Conservation (phyloP, 1,140 invertebrate genomes). For the Drosophila auraria region DNA sequence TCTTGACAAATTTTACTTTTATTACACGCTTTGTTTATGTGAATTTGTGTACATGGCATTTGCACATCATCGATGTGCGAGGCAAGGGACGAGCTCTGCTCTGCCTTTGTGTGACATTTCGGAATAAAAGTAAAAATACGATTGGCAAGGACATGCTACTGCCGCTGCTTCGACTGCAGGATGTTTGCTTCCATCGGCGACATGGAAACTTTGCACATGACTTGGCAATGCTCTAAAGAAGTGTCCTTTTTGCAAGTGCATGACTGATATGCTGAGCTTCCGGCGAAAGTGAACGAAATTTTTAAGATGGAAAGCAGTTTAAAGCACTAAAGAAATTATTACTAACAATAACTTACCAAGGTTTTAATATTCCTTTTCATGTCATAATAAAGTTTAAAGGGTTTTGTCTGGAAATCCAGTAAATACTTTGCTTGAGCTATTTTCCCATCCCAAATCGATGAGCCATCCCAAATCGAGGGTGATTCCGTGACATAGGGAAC, state of each 20-base stretch:
- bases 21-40: conserved; percentile 62
- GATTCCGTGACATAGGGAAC: not conserved
- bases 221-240: conserved; percentile 29
- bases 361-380: not conserved
- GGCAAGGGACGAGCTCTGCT: too few species aligned
- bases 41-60: conserved; percentile 56
- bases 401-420: too few species aligned
- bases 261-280: not conserved
- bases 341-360: too few species aligned
- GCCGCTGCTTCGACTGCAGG: conserved; percentile 1
- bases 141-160: conserved; percentile 15
- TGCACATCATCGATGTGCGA: conserved; percentile 57
- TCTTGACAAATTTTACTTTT: conserved; percentile 74
- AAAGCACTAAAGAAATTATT: not conserved
- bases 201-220: conserved; percentile 43
- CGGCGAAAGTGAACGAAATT: not conserved
- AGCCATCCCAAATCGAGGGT: not conserved
- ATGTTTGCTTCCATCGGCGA: conserved; percentile 13
- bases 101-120: conserved; percentile 6
- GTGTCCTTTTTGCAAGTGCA: not conserved
- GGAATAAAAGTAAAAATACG: conserved; percentile 21
- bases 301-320: not conserved
- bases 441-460: too few species aligned
- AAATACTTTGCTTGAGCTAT: too few species aligned
- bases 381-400: too few species aligned